These are phyloP conservation scores for Synodontis membranacea DNA, from an alignment of 2,113 vertebrate genomes.

Conservation along the genomic window DNA sequence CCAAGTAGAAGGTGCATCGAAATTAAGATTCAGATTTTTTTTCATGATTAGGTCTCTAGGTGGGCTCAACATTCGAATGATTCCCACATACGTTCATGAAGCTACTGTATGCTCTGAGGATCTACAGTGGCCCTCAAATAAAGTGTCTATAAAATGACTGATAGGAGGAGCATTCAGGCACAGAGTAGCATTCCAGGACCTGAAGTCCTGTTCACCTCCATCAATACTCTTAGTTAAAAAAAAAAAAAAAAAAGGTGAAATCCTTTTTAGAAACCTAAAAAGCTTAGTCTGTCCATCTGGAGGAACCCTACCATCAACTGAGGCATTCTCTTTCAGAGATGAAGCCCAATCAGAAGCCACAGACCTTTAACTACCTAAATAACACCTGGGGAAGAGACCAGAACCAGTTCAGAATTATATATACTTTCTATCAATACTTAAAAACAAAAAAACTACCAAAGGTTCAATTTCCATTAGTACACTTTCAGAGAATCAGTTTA, in stretches of 20 bases:
- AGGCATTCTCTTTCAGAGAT: too few species aligned
- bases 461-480: not conserved
- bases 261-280: not conserved
- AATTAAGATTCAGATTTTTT: not conserved
- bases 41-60: not conserved
- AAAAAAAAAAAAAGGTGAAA: not conserved
- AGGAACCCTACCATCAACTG: too few species aligned
- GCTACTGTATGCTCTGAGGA: too few species aligned
- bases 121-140: too few species aligned
- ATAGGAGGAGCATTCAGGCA: too few species aligned
- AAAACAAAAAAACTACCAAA: not conserved
- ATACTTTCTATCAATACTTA: not conserved
- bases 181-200: too few species aligned
- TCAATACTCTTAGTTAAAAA: not conserved
- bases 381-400: not conserved
- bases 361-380: not conserved
- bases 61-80: not conserved
- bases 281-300: too few species aligned
- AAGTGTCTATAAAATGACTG: too few species aligned
- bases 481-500: not conserved
- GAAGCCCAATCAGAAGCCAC: too few species aligned
- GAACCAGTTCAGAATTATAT: not conserved
- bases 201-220: not conserved
- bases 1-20: not conserved
- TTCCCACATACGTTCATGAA: too few species aligned